Conservation (phyloP, 2,888 invertebrate species). For the Habrosyne pyritoides region DNA sequence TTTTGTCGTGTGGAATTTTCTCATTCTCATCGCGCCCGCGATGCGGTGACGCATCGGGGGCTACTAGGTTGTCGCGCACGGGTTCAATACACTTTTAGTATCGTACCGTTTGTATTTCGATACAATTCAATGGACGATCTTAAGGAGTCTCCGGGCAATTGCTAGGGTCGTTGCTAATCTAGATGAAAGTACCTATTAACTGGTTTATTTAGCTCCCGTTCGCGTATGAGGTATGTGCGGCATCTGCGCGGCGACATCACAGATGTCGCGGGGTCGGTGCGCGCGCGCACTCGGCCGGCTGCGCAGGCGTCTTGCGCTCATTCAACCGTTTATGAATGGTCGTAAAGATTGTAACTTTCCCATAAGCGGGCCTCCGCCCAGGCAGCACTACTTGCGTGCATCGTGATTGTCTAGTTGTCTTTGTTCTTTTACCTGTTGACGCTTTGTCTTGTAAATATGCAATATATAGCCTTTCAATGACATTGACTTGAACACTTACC, state of each 20-base stretch:
- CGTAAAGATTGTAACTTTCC: slow-evolving; percentile 77
- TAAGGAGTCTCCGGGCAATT: slow-evolving; percentile 7
- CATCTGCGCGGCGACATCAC: slow-evolving; percentile 52
- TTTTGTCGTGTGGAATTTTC: slow-evolving; percentile 73
- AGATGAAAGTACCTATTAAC: slow-evolving; percentile 25
- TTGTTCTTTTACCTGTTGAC: slow-evolving; percentile 40
- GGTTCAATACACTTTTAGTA: slow-evolving; percentile 71
- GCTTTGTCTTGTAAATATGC: slow-evolving; percentile 19
- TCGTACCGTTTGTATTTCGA: slow-evolving; percentile 19
- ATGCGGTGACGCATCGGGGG: slow-evolving; percentile 67
- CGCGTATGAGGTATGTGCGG: slow-evolving; percentile 29
- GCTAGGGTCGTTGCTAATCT: slow-evolving; percentile 16
- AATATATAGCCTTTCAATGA: slow-evolving; percentile 1
- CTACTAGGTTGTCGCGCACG: slow-evolving; percentile 64
- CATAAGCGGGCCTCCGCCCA: slow-evolving; percentile 72
- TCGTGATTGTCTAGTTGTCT: slow-evolving; percentile 43
- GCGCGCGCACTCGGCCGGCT: slow-evolving; percentile 50
- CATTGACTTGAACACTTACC: slow-evolving; percentile 5
- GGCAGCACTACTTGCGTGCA: slow-evolving; percentile 46
- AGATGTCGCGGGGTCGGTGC: slow-evolving; percentile 60
- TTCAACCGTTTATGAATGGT: slow-evolving; percentile 80
- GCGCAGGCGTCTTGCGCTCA: slow-evolving; percentile 65
- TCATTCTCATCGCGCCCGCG: slow-evolving; percentile 50
- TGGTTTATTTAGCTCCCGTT: slow-evolving; percentile 25
- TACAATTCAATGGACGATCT: slow-evolving; percentile 16